Percentiles rank a stretch among this genome's conserved stretches.
phyloP scores from a whole-genome alignment of 2,797 vertebrate species.

The Bovichtus diacanthus region DNA sequence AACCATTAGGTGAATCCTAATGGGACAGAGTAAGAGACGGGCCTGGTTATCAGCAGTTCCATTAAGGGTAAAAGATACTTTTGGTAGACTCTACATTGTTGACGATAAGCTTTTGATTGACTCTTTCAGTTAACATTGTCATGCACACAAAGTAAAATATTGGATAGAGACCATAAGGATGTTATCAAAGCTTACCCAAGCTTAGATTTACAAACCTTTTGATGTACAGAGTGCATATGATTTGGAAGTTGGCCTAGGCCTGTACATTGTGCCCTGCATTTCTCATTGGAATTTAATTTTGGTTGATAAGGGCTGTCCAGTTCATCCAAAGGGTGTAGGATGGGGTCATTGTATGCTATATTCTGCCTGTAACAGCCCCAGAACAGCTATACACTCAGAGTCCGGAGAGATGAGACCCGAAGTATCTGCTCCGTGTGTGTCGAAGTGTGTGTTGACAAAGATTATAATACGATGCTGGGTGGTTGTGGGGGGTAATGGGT shows the following conservation, averaged over 20 bases:
- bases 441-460: constrained; percentile 41
- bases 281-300: not conserved
- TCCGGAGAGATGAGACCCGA: constrained; percentile 24
- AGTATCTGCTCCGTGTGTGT: constrained; percentile 18
- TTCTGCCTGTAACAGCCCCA: constrained; percentile 1
- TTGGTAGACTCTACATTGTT: not conserved
- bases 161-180: not conserved
- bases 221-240: not conserved
- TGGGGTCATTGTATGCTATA: not conserved
- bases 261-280: not conserved
- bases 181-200: not conserved
- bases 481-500: not conserved
- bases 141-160: not conserved
- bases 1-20: too few species aligned
- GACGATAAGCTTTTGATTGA: not conserved
- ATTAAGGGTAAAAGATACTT: too few species aligned
- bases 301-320: not conserved
- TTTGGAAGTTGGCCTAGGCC: not conserved
- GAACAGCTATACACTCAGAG: not conserved
- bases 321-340: not conserved
- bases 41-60: too few species aligned
- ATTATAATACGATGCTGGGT: constrained; percentile 44
- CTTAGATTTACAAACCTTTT: not conserved
- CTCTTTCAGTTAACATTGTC: not conserved
- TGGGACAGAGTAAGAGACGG: too few species aligned